Percentiles rank a stretch among this genome's conserved stretches.
These are phyloP conservation scores for Xenopus laevis DNA, from an alignment of 2,113 vertebrate species.

Conservation along the genomic window DNA sequence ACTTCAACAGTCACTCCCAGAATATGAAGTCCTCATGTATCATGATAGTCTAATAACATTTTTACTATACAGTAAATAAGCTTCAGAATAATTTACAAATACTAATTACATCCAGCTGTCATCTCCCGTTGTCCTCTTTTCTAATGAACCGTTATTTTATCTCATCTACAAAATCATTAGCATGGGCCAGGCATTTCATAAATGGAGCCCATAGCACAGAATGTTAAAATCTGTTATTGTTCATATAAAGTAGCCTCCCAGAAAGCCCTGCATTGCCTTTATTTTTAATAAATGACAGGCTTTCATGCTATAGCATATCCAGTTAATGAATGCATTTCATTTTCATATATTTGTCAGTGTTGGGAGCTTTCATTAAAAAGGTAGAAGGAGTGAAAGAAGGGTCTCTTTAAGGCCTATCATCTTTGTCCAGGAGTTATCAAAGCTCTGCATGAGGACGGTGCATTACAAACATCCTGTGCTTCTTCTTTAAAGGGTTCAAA, in stretches of 20 bases:
- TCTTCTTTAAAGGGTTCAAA: slow-evolving; percentile 13
- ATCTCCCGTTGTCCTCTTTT: slow-evolving; percentile 3
- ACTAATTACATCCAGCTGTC: slow-evolving; percentile 28
- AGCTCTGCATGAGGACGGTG: not conserved
- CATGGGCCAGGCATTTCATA: not conserved
- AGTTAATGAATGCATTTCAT: slow-evolving; percentile 10
- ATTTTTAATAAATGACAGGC: slow-evolving; percentile 1
- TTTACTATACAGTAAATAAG: slow-evolving; percentile 1
- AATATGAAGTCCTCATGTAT: not conserved
- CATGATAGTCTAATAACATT: not conserved
- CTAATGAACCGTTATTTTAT: slow-evolving; percentile 9
- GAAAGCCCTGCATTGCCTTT: not conserved
- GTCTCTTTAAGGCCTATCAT: not conserved
- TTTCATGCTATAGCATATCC: not conserved
- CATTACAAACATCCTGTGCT: not conserved
- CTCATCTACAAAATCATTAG: slow-evolving; percentile 15
- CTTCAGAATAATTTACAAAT: slow-evolving; percentile 10
- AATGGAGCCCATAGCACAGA: not conserved
- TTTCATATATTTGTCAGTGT: not conserved
- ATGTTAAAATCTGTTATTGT: not conserved
- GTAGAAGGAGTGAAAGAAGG: too few species aligned
- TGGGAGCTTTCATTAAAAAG: not conserved
- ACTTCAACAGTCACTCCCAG: too few species aligned
- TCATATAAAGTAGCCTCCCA: not conserved
- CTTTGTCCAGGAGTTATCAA: slow-evolving; percentile 2